Evolutionary conservation across 2,797 vertebrate species (phyloP).

Genomic region (Pseudotriccus pelzelni): DNA sequence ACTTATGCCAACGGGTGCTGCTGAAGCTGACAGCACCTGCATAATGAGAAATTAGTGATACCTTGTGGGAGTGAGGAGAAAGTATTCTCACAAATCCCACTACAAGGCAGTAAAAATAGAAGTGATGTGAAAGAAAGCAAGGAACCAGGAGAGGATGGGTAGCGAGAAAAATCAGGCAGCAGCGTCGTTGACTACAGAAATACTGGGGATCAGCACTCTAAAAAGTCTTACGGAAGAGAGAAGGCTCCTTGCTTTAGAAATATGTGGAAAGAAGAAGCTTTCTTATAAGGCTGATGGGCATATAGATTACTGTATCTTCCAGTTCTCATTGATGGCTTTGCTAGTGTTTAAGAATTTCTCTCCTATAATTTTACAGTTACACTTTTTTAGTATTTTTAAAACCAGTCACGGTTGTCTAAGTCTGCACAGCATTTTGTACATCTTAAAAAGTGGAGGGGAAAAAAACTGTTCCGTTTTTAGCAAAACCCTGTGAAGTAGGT

Average conservation of each 20-base stretch:
- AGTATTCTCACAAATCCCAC: background rate
- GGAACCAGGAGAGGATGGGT: background rate
- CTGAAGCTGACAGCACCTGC: background rate
- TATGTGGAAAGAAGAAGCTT: background rate
- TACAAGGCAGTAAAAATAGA: background rate
- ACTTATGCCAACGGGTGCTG: background rate
- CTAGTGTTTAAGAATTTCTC: background rate
- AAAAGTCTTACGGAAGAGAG: background rate
- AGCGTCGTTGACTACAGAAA: background rate
- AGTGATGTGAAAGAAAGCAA: background rate
- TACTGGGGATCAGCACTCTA: background rate
- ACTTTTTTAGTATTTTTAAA: background rate
- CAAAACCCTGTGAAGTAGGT: background rate
- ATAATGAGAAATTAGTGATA: background rate
- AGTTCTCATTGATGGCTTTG: background rate
- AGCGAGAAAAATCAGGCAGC: background rate
- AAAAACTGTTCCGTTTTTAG: background rate
- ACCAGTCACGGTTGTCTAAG: background rate
- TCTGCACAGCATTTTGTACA: background rate
- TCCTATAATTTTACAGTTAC: background rate
- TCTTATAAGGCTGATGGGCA: background rate
- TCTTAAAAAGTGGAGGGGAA: background rate
- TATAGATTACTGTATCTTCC: background rate
- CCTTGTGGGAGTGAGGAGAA: background rate
- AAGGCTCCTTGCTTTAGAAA: background rate